These are phyloP conservation scores for Sitta europaea DNA, from an alignment of 2,113 vertebrate species.

Conservation along the genomic window DNA sequence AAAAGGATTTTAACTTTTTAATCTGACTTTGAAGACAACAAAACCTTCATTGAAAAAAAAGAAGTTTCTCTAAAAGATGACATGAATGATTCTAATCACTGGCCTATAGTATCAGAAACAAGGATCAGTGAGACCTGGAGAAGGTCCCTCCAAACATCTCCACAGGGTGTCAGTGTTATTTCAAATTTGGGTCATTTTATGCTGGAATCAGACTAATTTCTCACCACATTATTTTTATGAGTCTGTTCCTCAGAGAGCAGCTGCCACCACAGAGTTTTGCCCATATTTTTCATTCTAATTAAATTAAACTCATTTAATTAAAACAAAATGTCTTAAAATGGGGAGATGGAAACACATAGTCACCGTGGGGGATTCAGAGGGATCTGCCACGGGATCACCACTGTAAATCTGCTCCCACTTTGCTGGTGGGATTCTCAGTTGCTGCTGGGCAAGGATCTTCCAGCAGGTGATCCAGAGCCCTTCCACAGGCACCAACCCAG, in stretches of 20 bases:
- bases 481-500: neutral
- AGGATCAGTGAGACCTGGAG: neutral
- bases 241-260: neutral
- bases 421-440: neutral
- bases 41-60: neutral
- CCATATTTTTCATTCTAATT: neutral
- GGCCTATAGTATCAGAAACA: neutral
- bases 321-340: neutral
- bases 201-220: neutral
- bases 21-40: neutral
- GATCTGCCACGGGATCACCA: neutral
- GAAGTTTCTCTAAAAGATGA: neutral
- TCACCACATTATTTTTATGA: neutral
- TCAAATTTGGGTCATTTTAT: constrained; percentile 23
- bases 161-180: constrained; percentile 73
- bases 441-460: neutral
- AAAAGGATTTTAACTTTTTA: neutral
- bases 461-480: neutral
- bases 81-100: neutral
- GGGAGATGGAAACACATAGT: neutral
- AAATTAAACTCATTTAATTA: neutral
- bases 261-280: neutral
- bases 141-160: neutral
- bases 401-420: neutral
- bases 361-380: neutral